Percentiles rank a stretch among this genome's conserved stretches.
Conservation (phyloP, 2,888 invertebrate species). For the Lumbricus terrestris region DNA sequence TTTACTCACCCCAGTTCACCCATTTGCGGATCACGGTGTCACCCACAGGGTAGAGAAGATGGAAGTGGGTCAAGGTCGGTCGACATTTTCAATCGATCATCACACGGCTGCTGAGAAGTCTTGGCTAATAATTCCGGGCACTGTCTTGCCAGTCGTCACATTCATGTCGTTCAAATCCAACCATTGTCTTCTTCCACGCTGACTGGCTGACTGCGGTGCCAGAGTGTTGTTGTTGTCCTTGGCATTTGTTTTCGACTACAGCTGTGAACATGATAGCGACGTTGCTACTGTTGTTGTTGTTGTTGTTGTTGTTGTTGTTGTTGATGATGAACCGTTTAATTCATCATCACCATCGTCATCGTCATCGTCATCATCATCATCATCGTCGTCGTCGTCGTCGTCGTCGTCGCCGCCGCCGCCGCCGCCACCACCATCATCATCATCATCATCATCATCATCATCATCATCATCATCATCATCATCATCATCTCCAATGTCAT, state of each 20-base stretch:
- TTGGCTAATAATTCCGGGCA: not conserved
- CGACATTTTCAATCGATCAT: not conserved
- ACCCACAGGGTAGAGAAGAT: not conserved
- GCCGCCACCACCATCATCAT: not conserved
- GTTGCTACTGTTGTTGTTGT: not conserved
- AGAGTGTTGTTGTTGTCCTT: not conserved
- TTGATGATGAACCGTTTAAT: too few relatives aligned
- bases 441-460: constrained; percentile 9
- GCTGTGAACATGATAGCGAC: not conserved
- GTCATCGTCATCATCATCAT: not conserved
- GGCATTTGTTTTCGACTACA: not conserved
- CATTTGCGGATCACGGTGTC: too few relatives aligned
- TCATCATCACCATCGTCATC: not conserved
- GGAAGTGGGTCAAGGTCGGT: not conserved
- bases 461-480: not conserved
- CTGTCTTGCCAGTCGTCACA: not conserved
- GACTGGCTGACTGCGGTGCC: not conserved
- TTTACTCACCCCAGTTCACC: not conserved
- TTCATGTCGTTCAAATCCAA: not conserved
- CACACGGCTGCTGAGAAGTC: too few relatives aligned
- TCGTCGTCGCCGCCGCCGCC: not conserved
- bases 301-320: not conserved
- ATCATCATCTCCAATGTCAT: not conserved
- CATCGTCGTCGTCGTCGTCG: constrained; percentile 14
- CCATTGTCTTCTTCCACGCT: too few relatives aligned